Conservation (phyloP, 1,140 invertebrate species). For the Brachionus koreanus region DNA sequence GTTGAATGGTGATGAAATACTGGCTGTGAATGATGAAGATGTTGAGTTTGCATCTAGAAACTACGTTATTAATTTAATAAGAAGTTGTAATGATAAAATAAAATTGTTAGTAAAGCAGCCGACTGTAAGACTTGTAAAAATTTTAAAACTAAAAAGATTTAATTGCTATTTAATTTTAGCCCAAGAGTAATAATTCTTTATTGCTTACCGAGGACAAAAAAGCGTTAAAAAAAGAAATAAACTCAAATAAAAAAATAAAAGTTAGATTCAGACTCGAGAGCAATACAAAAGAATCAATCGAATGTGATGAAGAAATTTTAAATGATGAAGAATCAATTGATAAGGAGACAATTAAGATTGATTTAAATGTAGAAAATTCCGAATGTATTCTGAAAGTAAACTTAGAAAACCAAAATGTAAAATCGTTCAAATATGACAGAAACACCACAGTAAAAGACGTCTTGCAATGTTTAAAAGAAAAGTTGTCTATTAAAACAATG, state of each 20-base stretch:
- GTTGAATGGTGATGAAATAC: slow-evolving; percentile 81
- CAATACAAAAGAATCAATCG: slow-evolving; percentile 52
- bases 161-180: slow-evolving; percentile 73
- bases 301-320: slow-evolving; percentile 61
- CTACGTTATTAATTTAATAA: slow-evolving; percentile 79
- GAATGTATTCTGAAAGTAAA: slow-evolving; percentile 80
- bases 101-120: slow-evolving; percentile 15
- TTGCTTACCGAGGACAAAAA: slow-evolving; percentile 79
- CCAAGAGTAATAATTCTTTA: slow-evolving; percentile 69
- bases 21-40: slow-evolving; percentile 81
- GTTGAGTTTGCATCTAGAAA: slow-evolving; percentile 76
- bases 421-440: slow-evolving; percentile 90
- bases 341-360: slow-evolving; percentile 65
- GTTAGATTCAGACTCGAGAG: slow-evolving; percentile 23
- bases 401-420: slow-evolving; percentile 87
- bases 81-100: slow-evolving; percentile 48
- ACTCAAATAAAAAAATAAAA: slow-evolving; percentile 59
- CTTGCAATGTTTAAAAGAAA: slow-evolving; percentile 75
- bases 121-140: slow-evolving; percentile 56
- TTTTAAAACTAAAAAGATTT: slow-evolving; percentile 68
- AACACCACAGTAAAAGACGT: slow-evolving; percentile 80
- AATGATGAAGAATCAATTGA: slow-evolving; percentile 66
- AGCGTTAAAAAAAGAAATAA: slow-evolving; percentile 72
- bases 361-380: slow-evolving; percentile 75
- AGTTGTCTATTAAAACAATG: slow-evolving; percentile 72